These are phyloP conservation scores for Clivina fossor DNA, from an alignment of 2,888 invertebrate genomes.

Conservation along the genomic window DNA sequence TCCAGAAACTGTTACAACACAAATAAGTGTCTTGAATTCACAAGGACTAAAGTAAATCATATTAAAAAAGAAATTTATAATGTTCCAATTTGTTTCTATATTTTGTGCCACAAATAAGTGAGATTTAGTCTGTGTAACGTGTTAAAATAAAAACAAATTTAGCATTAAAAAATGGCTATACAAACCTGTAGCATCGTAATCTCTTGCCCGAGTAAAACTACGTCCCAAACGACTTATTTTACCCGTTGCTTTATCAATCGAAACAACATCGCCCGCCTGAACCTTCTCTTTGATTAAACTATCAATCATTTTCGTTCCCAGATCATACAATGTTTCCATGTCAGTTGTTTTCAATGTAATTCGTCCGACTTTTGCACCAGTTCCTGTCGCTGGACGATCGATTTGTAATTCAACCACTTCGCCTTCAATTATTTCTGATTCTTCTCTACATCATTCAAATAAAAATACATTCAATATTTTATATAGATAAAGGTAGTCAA, in stretches of 20 bases:
- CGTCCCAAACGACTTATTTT: constrained; percentile 71
- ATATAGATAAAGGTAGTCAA: background rate
- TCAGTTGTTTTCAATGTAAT: constrained; percentile 97
- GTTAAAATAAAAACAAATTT: too few relatives aligned
- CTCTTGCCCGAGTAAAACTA: constrained; percentile 93
- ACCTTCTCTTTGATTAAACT: constrained; percentile 92
- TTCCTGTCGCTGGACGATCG: constrained; percentile 90
- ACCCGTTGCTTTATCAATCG: constrained; percentile 98
- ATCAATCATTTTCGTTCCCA: constrained; percentile 98
- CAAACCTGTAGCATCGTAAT: constrained; percentile 93
- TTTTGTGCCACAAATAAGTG: too few relatives aligned
- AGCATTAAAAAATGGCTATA: too few relatives aligned
- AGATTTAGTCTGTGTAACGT: too few relatives aligned
- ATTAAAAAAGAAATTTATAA: too few relatives aligned
- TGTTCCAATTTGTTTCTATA: too few relatives aligned
- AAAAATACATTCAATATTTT: constrained; percentile 5
- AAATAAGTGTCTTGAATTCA: too few relatives aligned
- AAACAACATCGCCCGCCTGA: constrained; percentile 94
- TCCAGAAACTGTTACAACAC: too few relatives aligned
- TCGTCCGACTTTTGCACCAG: constrained; percentile 86
- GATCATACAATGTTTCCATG: constrained; percentile 99
- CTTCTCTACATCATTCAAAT: constrained; percentile 69
- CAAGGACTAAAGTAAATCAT: too few relatives aligned
- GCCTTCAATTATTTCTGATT: constrained; percentile 98
- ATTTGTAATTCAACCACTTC: constrained; percentile 98